Base-by-base conservation (phyloP, 2,113 vertebrate genomes). In the Cryptomyrus ogoouensis region DNA sequence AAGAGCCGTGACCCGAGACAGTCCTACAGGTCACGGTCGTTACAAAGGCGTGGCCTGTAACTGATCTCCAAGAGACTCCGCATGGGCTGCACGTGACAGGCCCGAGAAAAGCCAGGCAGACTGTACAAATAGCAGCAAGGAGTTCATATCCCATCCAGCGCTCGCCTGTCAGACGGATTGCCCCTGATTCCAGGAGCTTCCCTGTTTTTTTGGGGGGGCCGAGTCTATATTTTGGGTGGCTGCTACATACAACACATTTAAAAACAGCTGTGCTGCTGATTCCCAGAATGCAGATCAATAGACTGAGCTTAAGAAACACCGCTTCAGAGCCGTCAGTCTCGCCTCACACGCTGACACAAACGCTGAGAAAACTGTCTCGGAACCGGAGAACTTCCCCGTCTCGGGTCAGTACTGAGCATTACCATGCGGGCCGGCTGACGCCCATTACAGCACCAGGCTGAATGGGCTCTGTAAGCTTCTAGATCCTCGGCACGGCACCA, bases 381-480 rank as follows among this genome's bases (percentile, higher is more conserved):
- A 74, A 83, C 49, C 6, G 21, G 66, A 52, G 24, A 52, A 74
- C 89, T 87, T 89, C 89, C 90, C 90, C 90, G 84, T 83, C 87
- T 90, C 58, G 87, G 19, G 42, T 86, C 52, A 46, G 35, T 83
- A 53, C 86, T 17, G 50, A 77, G 44, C 89, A 52, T 21, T 47
- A 46, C 44, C 5, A 15, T 7, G 35, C 53, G 83, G 47, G n/a
- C 66, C 12, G 1, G 27, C 88, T 91, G 91, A 0, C 35, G 88
- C 88, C 77, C 88, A 83, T 56, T 77, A 89, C 91, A 92, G 87
- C n/a, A 89, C 90, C 89, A 24, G 83, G 89, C 56, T n/a, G 52
- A 87, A 7, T 39, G 53, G 80, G 52, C 21, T 90, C 13, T 10
- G 74, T 90, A 91, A 94, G 93, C 91, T 90, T 89, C 90, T 80